Evolutionary conservation across 2,797 vertebrate genomes (phyloP).

Genomic region (Philypnodon macrostomus): DNA sequence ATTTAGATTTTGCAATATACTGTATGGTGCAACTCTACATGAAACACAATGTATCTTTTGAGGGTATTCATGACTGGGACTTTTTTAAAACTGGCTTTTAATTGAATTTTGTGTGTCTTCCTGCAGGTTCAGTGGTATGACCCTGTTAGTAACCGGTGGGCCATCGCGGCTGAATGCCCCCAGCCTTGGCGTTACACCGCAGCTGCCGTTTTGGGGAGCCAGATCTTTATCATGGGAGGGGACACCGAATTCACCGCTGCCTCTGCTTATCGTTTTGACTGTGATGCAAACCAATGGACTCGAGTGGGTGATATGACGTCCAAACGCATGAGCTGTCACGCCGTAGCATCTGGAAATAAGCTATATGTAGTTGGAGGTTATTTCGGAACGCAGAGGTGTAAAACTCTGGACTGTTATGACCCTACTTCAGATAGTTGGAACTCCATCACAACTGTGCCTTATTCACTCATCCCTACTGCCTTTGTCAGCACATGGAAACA

Average conservation of each 20-base stretch:
- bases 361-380: constrained; percentile 94
- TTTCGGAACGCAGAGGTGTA: constrained; percentile 92
- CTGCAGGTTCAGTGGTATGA: constrained; percentile 88
- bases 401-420: constrained; percentile 94
- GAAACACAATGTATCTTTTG: too few species aligned
- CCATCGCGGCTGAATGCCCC: constrained; percentile 87
- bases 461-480: constrained; percentile 92
- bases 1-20: too few species aligned
- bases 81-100: too few species aligned
- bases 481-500: constrained; percentile 98
- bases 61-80: too few species aligned
- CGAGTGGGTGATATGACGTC: constrained; percentile 94
- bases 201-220: constrained; percentile 88
- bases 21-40: too few species aligned
- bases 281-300: constrained; percentile 88
- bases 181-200: constrained; percentile 95
- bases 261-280: constrained; percentile 93
- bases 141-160: constrained; percentile 87
- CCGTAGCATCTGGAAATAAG: constrained; percentile 91
- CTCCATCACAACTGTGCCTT: constrained; percentile 94
- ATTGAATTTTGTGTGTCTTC: too few species aligned
- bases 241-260: constrained; percentile 93
- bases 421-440: constrained; percentile 90
- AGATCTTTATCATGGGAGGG: constrained; percentile 97
- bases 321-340: constrained; percentile 94